phyloP scores from a whole-genome alignment of 2,113 vertebrate genomes.

The Cyphomyrus plagiostoma region DNA sequence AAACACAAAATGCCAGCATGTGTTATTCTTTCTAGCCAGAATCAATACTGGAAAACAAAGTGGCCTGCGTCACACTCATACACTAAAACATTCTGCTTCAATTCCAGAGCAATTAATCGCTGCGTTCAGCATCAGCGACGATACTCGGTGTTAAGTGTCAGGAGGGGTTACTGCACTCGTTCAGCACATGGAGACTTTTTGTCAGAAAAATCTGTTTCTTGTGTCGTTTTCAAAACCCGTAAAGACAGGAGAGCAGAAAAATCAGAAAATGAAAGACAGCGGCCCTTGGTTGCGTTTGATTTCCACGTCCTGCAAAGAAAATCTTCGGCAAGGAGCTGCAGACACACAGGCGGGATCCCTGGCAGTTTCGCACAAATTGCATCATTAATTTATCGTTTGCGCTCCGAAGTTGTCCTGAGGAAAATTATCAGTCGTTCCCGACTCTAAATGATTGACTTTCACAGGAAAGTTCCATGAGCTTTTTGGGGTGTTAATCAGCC shows the following conservation, averaged over 20 bases:
- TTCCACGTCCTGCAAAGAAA: neutral
- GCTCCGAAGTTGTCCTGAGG: neutral
- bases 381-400: neutral
- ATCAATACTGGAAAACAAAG: neutral
- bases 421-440: neutral
- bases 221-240: neutral
- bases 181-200: neutral
- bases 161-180: neutral
- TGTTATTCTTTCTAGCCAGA: neutral
- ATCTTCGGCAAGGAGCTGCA: neutral
- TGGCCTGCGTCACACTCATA: neutral
- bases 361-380: conserved; percentile 8
- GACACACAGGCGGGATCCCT: neutral
- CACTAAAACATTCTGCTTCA: neutral
- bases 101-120: neutral
- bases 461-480: neutral
- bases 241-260: neutral
- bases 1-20: neutral
- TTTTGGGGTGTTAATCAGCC: neutral
- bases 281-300: neutral
- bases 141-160: neutral
- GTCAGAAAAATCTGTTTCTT: neutral
- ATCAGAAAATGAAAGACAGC: neutral
- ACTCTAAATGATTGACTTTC: neutral
- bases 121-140: neutral